Evolutionary conservation across 1,140 invertebrate genomes (phyloP).

Genomic region (Heliconius himera): DNA sequence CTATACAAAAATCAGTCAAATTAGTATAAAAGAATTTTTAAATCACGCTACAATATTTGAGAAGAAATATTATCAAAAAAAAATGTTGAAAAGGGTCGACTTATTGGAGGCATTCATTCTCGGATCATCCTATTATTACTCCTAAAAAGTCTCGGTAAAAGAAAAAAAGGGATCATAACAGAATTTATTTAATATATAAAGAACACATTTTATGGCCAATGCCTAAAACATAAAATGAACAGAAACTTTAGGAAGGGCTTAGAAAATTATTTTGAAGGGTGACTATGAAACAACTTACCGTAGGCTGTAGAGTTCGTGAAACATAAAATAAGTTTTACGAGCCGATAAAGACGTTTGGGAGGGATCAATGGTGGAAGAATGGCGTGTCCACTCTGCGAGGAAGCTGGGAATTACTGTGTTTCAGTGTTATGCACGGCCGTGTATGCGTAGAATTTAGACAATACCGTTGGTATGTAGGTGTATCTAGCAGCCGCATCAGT

Average conservation of each 20-base stretch:
- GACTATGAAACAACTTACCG: slow-evolving; percentile 70
- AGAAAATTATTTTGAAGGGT: slow-evolving; percentile 71
- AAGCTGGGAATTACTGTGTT: slow-evolving; percentile 46
- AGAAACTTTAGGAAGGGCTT: slow-evolving; percentile 55
- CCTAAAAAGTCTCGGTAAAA: slow-evolving; percentile 61
- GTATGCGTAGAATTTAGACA: not conserved
- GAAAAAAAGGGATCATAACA: slow-evolving; percentile 72
- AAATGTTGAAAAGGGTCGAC: slow-evolving; percentile 57
- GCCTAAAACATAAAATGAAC: slow-evolving; percentile 58
- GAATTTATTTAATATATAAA: slow-evolving; percentile 73
- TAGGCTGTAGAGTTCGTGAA: slow-evolving; percentile 60
- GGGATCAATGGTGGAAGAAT: slow-evolving; percentile 56
- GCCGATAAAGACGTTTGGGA: slow-evolving; percentile 74
- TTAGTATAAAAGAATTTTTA: slow-evolving; percentile 25
- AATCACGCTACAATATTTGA: slow-evolving; percentile 24
- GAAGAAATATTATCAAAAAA: slow-evolving; percentile 30
- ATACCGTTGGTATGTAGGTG: not conserved
- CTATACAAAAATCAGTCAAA: not conserved
- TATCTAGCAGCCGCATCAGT: no score
- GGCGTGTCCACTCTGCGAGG: slow-evolving; percentile 46
- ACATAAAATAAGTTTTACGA: slow-evolving; percentile 76
- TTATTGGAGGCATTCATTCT: slow-evolving; percentile 68
- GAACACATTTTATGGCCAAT: slow-evolving; percentile 67
- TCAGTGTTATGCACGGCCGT: not conserved
- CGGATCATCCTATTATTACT: slow-evolving; percentile 72